Evolutionary conservation across 2,797 vertebrate genomes (phyloP).

Genomic region (Apogon talboti): DNA sequence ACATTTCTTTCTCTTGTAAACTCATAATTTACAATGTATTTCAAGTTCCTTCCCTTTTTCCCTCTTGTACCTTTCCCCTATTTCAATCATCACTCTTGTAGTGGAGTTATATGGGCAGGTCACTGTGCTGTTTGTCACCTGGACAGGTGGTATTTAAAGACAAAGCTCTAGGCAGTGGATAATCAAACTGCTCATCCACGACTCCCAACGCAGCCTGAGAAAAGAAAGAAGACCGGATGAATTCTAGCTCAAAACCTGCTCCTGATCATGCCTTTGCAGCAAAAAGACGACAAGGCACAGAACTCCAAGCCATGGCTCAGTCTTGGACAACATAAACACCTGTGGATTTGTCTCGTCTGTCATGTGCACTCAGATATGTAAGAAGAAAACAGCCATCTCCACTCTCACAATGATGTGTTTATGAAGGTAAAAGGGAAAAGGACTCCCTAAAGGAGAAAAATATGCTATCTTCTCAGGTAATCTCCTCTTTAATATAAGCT

Average conservation of each 20-base stretch:
- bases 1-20: background rate
- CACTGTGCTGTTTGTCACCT: conserved; percentile 54
- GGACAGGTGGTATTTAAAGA: conserved; percentile 67
- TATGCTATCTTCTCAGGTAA: conserved; percentile 16
- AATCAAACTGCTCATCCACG: conserved; percentile 20
- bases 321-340: conserved; percentile 13
- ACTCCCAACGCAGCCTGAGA: conserved; percentile 11
- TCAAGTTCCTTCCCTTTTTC: background rate
- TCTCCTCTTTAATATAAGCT: conserved; percentile 18
- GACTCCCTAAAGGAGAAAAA: background rate
- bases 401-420: conserved; percentile 42
- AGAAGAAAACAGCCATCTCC: conserved; percentile 31
- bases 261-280: conserved; percentile 11
- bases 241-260: conserved; percentile 40
- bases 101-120: conserved; percentile 26
- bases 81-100: conserved; percentile 9
- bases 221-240: conserved; percentile 26
- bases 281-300: conserved; percentile 13
- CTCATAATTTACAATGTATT: conserved; percentile 4
- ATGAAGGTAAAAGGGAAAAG: conserved; percentile 42
- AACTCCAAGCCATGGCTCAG: conserved; percentile 2
- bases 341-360: conserved; percentile 43
- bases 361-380: conserved; percentile 33
- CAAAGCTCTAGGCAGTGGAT: conserved; percentile 47
- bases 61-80: background rate